These are phyloP conservation scores for Drosophila arawakana DNA, from an alignment of 1,140 invertebrate species.

Conservation along the genomic window DNA sequence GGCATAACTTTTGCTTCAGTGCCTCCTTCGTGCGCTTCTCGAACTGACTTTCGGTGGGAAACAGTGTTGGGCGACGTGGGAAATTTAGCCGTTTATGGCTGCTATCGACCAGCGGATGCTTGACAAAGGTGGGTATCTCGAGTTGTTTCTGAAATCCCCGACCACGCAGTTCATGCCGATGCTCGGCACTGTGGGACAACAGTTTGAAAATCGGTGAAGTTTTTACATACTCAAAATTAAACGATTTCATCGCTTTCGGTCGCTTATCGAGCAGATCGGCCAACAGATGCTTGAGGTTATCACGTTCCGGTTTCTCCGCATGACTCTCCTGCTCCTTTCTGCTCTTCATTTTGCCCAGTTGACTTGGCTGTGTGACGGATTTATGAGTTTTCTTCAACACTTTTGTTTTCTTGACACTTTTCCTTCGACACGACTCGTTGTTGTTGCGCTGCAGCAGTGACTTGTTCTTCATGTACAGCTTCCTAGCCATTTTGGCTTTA, in stretches of 20 bases:
- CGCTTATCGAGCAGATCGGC: constrained; percentile 20
- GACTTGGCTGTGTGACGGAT: background rate
- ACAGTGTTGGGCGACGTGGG: background rate
- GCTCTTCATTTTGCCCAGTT: background rate
- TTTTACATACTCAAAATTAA: constrained; percentile 5
- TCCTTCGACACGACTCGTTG: background rate
- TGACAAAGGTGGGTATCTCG: constrained; percentile 1
- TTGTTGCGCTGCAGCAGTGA: background rate
- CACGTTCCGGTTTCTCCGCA: background rate
- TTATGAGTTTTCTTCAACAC: background rate
- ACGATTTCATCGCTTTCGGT: background rate
- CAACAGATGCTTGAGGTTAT: constrained; percentile 9
- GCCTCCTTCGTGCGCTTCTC: background rate
- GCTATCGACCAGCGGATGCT: background rate
- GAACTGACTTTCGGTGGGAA: background rate
- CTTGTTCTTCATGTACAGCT: background rate
- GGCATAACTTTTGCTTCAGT: background rate
- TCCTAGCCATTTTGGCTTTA: background rate
- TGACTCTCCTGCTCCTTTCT: background rate
- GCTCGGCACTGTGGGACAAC: constrained; percentile 6
- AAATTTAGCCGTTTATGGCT: background rate
- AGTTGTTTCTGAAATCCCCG: constrained; percentile 10
- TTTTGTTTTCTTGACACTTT: background rate
- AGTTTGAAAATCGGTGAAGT: constrained; percentile 15
- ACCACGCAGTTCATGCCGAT: constrained; percentile 9